Evolutionary conservation across 1,140 invertebrate species (phyloP).

Genomic region (Plectus sambesii): DNA sequence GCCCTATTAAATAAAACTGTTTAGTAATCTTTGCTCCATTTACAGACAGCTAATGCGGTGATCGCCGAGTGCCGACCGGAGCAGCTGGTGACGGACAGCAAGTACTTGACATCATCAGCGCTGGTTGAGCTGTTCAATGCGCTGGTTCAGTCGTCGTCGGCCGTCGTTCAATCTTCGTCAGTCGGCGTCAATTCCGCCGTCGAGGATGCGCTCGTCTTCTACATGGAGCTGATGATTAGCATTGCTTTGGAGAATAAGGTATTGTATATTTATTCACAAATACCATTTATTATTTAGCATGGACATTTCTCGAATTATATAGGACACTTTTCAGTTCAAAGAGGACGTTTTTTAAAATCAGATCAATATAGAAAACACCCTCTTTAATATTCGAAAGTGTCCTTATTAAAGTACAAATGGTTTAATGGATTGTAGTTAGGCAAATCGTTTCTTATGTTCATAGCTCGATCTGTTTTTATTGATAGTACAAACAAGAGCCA

Average conservation of each 20-base stretch:
- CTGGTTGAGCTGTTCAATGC: constrained; percentile 61
- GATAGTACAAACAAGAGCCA: neutral
- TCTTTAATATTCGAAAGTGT: no score
- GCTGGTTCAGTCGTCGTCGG: constrained; percentile 21
- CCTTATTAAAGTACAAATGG: neutral
- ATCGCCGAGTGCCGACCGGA: constrained; percentile 69
- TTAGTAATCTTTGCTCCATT: constrained; percentile 41
- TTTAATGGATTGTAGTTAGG: neutral
- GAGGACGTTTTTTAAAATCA: no score
- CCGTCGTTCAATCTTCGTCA: constrained; percentile 49
- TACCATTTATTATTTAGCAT: no score
- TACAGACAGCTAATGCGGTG: constrained; percentile 55
- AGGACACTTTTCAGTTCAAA: no score
- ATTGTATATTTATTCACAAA: no score
- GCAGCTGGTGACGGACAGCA: constrained; percentile 83
- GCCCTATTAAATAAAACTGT: no score
- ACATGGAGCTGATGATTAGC: constrained; percentile 77
- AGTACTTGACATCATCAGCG: constrained; percentile 77
- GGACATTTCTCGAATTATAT: neutral
- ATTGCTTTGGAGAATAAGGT: constrained; percentile 85
- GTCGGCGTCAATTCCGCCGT: constrained; percentile 55
- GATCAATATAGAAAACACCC: no score
- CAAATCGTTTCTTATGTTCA: constrained; percentile 6
- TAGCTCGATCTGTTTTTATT: neutral
- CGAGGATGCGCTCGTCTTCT: constrained; percentile 80